Percentiles rank a stretch among this genome's conserved stretches.
phyloP scores from a whole-genome alignment of 1,140 invertebrate genomes.

The Trigoniulus corallinus region DNA sequence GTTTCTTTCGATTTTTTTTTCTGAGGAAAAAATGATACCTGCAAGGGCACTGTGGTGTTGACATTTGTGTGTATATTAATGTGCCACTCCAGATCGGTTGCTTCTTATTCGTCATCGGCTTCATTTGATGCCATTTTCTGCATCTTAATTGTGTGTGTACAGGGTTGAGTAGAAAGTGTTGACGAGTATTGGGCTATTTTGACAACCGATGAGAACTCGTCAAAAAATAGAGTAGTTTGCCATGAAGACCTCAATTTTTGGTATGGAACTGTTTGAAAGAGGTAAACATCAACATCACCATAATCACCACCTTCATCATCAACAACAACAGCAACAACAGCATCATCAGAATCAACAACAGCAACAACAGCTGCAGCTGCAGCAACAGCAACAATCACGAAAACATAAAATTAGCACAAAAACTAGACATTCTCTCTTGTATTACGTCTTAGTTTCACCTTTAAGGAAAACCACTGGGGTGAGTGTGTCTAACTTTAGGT shows the following conservation, averaged over 20 bases:
- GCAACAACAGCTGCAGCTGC: background rate
- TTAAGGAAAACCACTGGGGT: conserved; percentile 5
- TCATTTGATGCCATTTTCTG: too few species aligned
- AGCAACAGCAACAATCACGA: background rate
- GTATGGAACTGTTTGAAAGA: background rate
- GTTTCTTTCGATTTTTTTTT: too few species aligned
- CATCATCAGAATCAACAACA: background rate
- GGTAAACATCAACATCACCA: background rate
- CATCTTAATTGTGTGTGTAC: too few species aligned
- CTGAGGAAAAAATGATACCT: too few species aligned
- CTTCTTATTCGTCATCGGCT: too few species aligned
- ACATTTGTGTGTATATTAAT: too few species aligned
- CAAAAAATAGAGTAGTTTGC: background rate
- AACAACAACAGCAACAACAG: background rate
- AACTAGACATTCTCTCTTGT: conserved; percentile 3
- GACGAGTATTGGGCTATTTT: too few species aligned
- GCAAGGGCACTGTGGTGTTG: too few species aligned
- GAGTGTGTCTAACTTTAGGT: background rate
- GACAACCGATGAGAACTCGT: too few species aligned
- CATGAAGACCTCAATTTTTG: background rate
- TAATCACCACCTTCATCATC: background rate
- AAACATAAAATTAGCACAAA: conserved; percentile 5
- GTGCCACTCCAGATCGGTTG: too few species aligned
- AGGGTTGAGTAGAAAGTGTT: too few species aligned
- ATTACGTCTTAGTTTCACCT: conserved; percentile 7